Base-by-base conservation (phyloP, 2,113 vertebrate species). In the Cyprinodon variegatus region DNA sequence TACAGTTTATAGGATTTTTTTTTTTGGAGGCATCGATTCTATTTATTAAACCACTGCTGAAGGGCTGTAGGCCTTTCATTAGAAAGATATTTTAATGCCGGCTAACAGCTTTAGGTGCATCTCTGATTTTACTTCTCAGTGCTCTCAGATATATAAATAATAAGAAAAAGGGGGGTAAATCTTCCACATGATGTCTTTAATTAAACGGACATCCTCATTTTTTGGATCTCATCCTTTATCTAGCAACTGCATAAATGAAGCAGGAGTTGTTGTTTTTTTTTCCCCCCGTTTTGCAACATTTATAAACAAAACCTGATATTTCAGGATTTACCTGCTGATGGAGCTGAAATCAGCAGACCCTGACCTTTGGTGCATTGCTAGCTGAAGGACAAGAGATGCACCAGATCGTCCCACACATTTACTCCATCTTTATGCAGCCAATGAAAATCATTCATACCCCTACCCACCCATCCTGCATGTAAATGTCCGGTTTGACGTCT, bases 351-450 rank as follows among this genome's bases (percentile, higher is more conserved):
- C 9, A 9, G 9, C 13, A 5, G 17, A 15, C 10, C 17, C 17
- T 57, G 50, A n/a, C n/a, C 50, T 57, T 57, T n/a, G 50, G 20
- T 57, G 20, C 2, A 2, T 4, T 2, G 20, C 50, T 41, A 6
- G 41, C 41, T 41, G 37, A 67, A 40, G n/a, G 40, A 45, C 50
- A 65, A 45, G 61, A 29, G 29, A 29, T 29, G 29, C 29, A 17
- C 71, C 74, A 53, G 12, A 70, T 29, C 4, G 3, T 4, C 22
- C 8, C 68, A 37, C 50, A n/a, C 6, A 64, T 66, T 43, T 37
- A 20, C 53, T 63, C 20, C n/a, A 77, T 11, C 74, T 84, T 69
- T 53, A 62, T 70, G 64, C 29, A 76, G 61, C 74, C 40, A 29
- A 59, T 11, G 74, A 46, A 61, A 76, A 68, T n/a, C 2, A 39